phyloP scores from a whole-genome alignment of 2,113 vertebrate species.

The Dermatemys mawii region DNA sequence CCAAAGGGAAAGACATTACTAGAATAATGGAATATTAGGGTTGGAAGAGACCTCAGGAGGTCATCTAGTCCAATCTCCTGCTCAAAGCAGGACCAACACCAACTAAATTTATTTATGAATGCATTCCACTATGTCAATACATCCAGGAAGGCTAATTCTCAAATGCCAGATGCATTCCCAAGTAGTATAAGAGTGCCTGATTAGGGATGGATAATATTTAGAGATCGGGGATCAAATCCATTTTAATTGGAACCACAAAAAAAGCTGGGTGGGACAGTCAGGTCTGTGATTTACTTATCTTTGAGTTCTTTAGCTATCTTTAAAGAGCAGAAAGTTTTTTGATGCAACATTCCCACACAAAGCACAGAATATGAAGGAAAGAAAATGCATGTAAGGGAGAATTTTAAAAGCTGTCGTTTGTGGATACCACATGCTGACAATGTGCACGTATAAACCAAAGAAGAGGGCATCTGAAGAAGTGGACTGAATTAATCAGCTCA shows the following conservation, averaged over 20 bases:
- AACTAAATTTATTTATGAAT: background rate
- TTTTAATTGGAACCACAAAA: slow-evolving; percentile 1
- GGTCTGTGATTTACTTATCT: slow-evolving; percentile 1
- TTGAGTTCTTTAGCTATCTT: slow-evolving; percentile 19
- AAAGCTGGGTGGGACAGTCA: background rate
- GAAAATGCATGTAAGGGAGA: background rate
- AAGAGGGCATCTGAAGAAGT: background rate
- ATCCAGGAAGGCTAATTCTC: background rate
- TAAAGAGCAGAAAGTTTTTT: slow-evolving; percentile 22
- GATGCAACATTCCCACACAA: background rate
- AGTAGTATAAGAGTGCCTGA: background rate
- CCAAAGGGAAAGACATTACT: background rate
- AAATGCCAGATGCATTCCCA: background rate
- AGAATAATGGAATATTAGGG: too few species aligned
- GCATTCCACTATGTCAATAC: background rate
- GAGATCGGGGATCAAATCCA: background rate
- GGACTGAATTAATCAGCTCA: background rate
- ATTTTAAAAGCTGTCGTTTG: slow-evolving; percentile 5
- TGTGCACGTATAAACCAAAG: background rate
- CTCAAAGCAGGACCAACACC: too few species aligned
- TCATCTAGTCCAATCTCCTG: too few species aligned
- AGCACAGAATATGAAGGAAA: background rate
- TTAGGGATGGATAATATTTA: background rate
- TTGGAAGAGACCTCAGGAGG: too few species aligned
- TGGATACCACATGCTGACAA: background rate